Evolutionary conservation across 2,113 vertebrate species (phyloP).

Genomic region (Haemorhous mexicanus): DNA sequence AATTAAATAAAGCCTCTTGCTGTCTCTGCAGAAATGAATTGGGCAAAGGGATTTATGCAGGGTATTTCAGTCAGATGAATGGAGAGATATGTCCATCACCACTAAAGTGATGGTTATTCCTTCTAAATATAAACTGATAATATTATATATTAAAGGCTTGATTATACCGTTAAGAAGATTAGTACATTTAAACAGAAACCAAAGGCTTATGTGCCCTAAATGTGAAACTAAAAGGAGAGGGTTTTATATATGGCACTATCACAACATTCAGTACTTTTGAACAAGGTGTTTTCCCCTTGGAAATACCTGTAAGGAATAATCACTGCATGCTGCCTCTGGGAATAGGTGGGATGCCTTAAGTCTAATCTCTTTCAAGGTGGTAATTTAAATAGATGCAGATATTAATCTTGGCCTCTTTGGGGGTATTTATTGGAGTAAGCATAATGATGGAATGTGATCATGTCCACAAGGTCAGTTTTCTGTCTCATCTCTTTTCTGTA

Average conservation of each 20-base stretch:
- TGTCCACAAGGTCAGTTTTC: background rate
- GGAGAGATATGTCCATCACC: conserved; percentile 51
- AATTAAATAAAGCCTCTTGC: conserved; percentile 46
- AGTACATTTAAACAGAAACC: conserved; percentile 47
- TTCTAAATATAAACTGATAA: conserved; percentile 66
- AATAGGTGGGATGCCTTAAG: background rate
- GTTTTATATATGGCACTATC: background rate
- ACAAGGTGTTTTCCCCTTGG: background rate
- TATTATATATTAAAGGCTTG: conserved; percentile 51
- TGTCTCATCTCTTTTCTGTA: background rate
- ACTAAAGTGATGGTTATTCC: conserved; percentile 26
- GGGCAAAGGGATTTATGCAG: conserved; percentile 46
- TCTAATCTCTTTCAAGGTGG: background rate
- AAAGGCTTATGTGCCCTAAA: conserved; percentile 47
- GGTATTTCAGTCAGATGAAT: conserved; percentile 63
- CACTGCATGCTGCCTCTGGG: background rate
- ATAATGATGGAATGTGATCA: background rate
- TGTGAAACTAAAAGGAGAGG: background rate
- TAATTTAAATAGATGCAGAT: background rate
- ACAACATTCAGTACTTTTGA: background rate
- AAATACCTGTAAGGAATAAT: background rate
- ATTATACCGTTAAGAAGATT: conserved; percentile 63
- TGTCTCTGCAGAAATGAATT: conserved; percentile 52
- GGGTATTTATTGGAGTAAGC: background rate
- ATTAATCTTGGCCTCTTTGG: background rate